phyloP scores from a whole-genome alignment of 2,888 invertebrate species.

The Cecidostiba fungosa region DNA sequence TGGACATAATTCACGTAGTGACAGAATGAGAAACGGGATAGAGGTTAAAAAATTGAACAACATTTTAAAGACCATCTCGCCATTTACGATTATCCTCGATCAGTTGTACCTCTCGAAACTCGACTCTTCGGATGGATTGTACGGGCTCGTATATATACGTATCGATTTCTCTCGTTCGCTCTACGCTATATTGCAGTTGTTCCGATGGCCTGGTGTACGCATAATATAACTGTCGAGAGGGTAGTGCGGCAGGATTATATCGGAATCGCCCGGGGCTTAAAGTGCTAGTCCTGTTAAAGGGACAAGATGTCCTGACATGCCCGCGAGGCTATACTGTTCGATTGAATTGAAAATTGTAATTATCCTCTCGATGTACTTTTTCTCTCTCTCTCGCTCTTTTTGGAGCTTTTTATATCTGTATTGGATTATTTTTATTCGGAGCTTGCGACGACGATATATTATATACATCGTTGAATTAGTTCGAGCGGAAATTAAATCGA shows the following conservation, averaged over 20 bases:
- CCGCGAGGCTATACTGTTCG: background rate
- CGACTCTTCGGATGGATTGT: background rate
- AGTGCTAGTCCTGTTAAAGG: constrained; percentile 13
- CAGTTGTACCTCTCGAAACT: background rate
- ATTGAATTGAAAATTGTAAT: background rate
- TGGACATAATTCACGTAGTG: background rate
- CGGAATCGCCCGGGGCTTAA: constrained; percentile 14
- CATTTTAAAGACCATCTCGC: background rate
- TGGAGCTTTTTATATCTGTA: background rate
- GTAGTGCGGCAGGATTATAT: background rate
- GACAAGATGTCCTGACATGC: background rate
- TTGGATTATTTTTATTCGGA: no score
- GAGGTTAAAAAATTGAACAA: no score
- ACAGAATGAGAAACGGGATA: background rate
- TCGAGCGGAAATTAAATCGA: no score
- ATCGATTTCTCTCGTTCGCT: background rate
- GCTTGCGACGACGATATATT: no score
- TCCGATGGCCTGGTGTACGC: constrained; percentile 5
- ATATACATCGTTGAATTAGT: no score
- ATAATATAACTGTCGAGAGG: background rate
- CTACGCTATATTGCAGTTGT: constrained; percentile 11
- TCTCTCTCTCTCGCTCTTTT: background rate
- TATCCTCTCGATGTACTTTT: background rate
- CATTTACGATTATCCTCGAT: background rate
- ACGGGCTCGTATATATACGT: background rate